Conservation (phyloP, 2,888 invertebrate genomes). For the Tolmerus cingulatus region DNA sequence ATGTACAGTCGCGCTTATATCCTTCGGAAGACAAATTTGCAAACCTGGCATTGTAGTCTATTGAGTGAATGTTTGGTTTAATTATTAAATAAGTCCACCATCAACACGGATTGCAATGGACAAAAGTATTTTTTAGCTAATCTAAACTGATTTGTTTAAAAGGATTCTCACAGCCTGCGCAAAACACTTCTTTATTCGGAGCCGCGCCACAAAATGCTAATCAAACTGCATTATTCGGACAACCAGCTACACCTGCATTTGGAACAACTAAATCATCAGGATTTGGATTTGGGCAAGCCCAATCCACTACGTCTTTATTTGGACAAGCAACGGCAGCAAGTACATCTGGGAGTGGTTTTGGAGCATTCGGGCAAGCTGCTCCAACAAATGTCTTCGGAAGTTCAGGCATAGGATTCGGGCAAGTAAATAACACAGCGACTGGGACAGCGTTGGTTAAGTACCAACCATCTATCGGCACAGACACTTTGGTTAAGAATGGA, state of each 20-base stretch:
- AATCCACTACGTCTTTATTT: constrained; percentile 65
- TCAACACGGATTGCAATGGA: background rate
- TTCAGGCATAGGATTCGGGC: constrained; percentile 57
- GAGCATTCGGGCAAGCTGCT: constrained; percentile 72
- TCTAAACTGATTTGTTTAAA: constrained; percentile 47
- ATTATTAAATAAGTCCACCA: background rate
- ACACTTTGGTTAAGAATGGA: constrained; percentile 90
- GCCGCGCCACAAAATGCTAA: constrained; percentile 63
- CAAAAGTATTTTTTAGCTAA: constrained; percentile 40
- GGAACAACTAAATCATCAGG: constrained; percentile 66
- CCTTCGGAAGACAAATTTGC: too few species aligned
- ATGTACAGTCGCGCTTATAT: too few species aligned
- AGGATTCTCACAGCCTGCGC: constrained; percentile 63
- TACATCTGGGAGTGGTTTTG: constrained; percentile 65
- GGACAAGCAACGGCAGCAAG: constrained; percentile 65
- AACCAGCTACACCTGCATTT: constrained; percentile 69
- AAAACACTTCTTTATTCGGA: constrained; percentile 70
- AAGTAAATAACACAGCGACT: constrained; percentile 54
- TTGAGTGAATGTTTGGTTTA: too few species aligned
- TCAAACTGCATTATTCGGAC: constrained; percentile 70
- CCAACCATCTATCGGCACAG: constrained; percentile 84
- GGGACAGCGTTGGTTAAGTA: constrained; percentile 86
- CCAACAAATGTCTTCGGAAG: constrained; percentile 66
- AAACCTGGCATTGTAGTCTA: too few species aligned
- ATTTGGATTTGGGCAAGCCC: constrained; percentile 60